These are phyloP conservation scores for Papilio helenus DNA, from an alignment of 1,140 invertebrate species.

Conservation along the genomic window DNA sequence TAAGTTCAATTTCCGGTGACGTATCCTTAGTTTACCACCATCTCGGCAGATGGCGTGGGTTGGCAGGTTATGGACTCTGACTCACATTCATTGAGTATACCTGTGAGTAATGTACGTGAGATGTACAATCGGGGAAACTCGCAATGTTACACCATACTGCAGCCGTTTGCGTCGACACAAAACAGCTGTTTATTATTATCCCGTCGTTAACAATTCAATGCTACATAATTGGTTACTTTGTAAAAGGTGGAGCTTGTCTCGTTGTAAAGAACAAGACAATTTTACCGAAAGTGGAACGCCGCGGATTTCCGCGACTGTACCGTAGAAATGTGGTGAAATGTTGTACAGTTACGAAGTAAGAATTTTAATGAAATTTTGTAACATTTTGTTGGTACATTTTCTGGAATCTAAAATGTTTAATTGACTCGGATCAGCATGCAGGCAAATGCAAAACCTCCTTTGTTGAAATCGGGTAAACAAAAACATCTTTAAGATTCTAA, in stretches of 20 bases:
- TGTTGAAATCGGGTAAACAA: not conserved
- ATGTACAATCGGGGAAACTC: too few relatives aligned
- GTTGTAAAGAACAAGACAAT: too few relatives aligned
- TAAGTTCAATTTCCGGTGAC: not conserved
- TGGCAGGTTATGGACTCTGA: not conserved
- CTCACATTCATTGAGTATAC: constrained; percentile 29
- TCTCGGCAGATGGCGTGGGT: constrained; percentile 3
- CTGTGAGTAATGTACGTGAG: constrained; percentile 50
- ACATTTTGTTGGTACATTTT: not conserved
- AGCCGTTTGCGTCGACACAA: too few relatives aligned
- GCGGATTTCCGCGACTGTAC: not conserved
- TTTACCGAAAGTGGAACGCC: too few relatives aligned
- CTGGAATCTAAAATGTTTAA: not conserved
- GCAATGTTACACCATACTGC: too few relatives aligned
- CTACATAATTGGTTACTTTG: too few relatives aligned
- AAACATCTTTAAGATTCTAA: not conserved
- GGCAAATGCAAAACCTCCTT: not conserved
- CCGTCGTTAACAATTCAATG: too few relatives aligned
- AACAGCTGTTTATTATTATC: too few relatives aligned
- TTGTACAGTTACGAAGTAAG: not conserved
- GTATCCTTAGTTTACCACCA: not conserved
- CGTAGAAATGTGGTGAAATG: constrained; percentile 15
- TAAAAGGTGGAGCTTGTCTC: too few relatives aligned
- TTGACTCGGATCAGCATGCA: too few relatives aligned
- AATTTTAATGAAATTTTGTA: not conserved